phyloP scores from a whole-genome alignment of 1,140 invertebrate species.

The Drosophila sproati region DNA sequence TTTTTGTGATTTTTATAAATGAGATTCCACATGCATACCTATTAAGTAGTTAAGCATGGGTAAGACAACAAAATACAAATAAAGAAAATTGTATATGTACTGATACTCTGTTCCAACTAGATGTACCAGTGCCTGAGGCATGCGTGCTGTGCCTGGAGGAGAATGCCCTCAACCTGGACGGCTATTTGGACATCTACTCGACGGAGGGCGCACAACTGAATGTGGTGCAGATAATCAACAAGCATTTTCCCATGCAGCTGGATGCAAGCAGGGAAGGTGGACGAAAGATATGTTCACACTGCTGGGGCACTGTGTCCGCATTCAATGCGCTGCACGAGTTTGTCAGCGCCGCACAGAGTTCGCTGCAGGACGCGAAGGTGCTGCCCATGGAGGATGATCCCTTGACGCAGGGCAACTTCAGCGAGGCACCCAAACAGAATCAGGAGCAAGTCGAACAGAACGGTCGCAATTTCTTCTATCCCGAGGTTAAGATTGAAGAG shows the following conservation, averaged over 20 bases:
- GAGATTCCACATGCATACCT: constrained; percentile 30
- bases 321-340: constrained; percentile 74
- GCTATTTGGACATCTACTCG: constrained; percentile 57
- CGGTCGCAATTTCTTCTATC: constrained; percentile 62
- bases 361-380: constrained; percentile 58
- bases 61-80: constrained; percentile 7
- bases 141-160: constrained; percentile 71
- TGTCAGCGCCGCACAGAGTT: constrained; percentile 66
- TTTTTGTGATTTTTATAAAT: constrained; percentile 10
- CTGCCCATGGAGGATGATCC: constrained; percentile 67
- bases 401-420: constrained; percentile 46
- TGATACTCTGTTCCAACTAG: constrained; percentile 12
- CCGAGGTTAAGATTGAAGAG: constrained; percentile 77
- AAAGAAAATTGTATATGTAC: constrained; percentile 4
- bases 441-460: constrained; percentile 23
- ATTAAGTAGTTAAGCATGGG: constrained; percentile 41
- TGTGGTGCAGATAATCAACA: constrained; percentile 53
- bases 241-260: constrained; percentile 62
- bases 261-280: constrained; percentile 27
- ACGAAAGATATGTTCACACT: constrained; percentile 60
- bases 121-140: constrained; percentile 20
- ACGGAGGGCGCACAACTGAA: constrained; percentile 42
- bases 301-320: constrained; percentile 69
- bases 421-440: constrained; percentile 29
- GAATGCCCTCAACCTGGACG: constrained; percentile 30